Evolutionary conservation across 2,888 invertebrate genomes (phyloP).

Genomic region (Philonicus albiceps): DNA sequence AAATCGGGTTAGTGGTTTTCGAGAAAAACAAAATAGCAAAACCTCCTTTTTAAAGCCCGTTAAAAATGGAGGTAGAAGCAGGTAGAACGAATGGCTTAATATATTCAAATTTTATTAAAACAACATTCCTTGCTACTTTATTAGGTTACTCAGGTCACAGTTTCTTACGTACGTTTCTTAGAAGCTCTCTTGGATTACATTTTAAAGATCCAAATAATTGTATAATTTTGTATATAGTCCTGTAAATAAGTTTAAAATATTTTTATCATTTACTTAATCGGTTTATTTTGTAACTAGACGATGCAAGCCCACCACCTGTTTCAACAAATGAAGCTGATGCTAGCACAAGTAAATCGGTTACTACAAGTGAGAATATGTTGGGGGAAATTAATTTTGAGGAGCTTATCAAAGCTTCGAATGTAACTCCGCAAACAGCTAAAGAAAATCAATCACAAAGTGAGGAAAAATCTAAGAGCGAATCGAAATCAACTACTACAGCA

Average conservation of each 20-base stretch:
- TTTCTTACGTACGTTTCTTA: too few species aligned
- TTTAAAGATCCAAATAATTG: too few species aligned
- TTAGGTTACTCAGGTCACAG: too few species aligned
- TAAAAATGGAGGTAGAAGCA: too few species aligned
- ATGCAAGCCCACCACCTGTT: neutral
- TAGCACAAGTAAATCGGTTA: neutral
- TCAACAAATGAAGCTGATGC: neutral
- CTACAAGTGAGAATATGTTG: neutral
- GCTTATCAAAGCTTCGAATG: conserved; percentile 31
- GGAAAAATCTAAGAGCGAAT: neutral
- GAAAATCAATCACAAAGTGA: neutral
- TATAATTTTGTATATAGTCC: too few species aligned
- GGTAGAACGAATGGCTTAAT: too few species aligned
- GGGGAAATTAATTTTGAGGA: conserved; percentile 38
- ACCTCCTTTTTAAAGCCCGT: too few species aligned
- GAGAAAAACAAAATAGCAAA: too few species aligned
- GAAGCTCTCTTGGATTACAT: too few species aligned
- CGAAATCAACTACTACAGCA: neutral
- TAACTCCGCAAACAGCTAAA: neutral
- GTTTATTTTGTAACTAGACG: neutral
- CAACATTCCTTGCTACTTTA: too few species aligned
- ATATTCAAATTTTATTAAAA: too few species aligned
- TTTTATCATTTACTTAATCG: neutral
- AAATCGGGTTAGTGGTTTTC: too few species aligned
- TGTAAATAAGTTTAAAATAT: neutral